Evolutionary conservation across 2,888 invertebrate species (phyloP), one percentile per base, ranked within the genome.

Genomic region (Coelinius sp.): DNA sequence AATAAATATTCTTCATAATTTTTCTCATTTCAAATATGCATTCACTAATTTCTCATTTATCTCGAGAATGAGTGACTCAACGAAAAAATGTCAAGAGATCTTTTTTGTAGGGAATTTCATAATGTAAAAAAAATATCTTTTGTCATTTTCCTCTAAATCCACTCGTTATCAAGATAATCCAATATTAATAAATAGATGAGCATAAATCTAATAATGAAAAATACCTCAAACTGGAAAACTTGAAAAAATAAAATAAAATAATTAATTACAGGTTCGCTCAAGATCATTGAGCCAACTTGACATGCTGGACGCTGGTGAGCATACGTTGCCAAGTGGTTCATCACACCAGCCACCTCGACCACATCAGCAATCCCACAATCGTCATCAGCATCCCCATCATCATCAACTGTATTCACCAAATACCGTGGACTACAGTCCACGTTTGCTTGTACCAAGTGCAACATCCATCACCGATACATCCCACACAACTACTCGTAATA

Each of bases 261-360:
- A 25, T 8, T 38, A 71, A 59, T 79, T 78, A 12, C 89, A 93
- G 93, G 91, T 93, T 81, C 93, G 93, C 84, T 93, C 93, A 76
- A 91, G 93, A 85, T 93, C 93, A 86, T 89, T 93, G 83, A 93
- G 92, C 78, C 93, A 93, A 86, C 89, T 93, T 86, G 93, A 93
- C 89, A 85, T 87, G 86, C 80, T 87, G 79, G 85, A 86, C 74
- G 81, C 84, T 56, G 83, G 83, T 68, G 86, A 86, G 31, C 85
- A 86, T 72, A 80, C 81, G 70, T 82, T 82, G 52, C 75, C 81
- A 68, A 77, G 77, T 59, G 75, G 80, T 70, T 76, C 84, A 56
- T 76, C 87, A 68, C 89, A 89, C 71, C 84, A 88, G 49, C 78
- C 83, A 46, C 79, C 83, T 14, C 74, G 71, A 63, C 20, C 41